phyloP scores from a whole-genome alignment of 2,888 invertebrate species.

The Megastigmus dorsalis region DNA sequence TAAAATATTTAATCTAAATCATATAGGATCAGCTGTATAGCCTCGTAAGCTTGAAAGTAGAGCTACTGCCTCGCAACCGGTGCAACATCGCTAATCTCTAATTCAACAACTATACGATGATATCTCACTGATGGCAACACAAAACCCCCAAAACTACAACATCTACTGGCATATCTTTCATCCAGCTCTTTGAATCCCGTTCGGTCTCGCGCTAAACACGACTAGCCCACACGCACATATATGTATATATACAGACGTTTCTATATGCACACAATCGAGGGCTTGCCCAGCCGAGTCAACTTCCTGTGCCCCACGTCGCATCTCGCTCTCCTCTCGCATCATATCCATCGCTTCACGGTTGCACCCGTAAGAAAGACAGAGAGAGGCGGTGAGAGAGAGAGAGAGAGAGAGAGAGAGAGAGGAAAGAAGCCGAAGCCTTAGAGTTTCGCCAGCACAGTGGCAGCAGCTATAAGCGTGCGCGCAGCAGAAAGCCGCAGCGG shows the following conservation, averaged over 20 bases:
- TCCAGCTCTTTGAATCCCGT: background rate
- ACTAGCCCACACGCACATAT: too few species aligned
- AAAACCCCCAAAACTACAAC: too few species aligned
- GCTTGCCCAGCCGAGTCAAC: conserved; percentile 22
- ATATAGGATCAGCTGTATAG: too few species aligned
- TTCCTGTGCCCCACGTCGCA: conserved; percentile 26
- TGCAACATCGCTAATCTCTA: too few species aligned
- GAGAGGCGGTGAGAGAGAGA: background rate
- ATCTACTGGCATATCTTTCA: too few species aligned
- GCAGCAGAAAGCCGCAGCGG: background rate
- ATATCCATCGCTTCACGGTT: background rate
- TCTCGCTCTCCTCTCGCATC: background rate
- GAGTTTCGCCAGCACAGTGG: background rate
- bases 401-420: background rate
- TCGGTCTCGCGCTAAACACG: background rate
- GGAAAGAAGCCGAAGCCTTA: background rate
- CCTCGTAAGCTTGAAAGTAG: too few species aligned
- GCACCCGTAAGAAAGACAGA: background rate
- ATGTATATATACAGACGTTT: too few species aligned
- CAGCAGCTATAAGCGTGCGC: background rate
- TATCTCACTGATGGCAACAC: too few species aligned
- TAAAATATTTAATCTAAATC: too few species aligned
- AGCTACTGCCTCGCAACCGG: too few species aligned
- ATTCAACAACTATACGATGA: too few species aligned
- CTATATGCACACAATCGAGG: too few species aligned